phyloP scores from a whole-genome alignment of 2,888 invertebrate species.

The Eueremaeus valkanovi region DNA sequence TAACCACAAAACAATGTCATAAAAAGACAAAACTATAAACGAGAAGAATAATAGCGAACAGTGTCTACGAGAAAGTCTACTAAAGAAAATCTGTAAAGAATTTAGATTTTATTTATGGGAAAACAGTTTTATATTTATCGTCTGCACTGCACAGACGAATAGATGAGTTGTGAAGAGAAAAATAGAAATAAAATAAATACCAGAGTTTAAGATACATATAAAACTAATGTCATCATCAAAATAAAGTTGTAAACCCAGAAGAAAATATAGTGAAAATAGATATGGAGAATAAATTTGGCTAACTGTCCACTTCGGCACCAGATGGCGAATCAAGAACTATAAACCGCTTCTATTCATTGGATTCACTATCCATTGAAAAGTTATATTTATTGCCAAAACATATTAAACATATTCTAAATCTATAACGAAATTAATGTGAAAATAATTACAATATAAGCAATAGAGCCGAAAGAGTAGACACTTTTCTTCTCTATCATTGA shows the following conservation, averaged over 20 bases:
- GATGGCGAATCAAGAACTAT: background rate
- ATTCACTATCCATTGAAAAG: no score
- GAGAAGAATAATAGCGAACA: background rate
- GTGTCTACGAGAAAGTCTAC: no score
- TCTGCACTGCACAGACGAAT: background rate
- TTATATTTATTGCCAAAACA: no score
- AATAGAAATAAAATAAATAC: no score
- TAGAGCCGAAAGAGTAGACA: no score
- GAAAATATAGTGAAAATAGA: background rate
- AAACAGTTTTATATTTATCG: background rate
- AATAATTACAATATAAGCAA: no score
- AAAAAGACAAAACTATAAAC: background rate
- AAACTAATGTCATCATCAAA: background rate
- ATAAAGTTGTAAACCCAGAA: background rate
- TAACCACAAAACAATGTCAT: slow-evolving; percentile 8
- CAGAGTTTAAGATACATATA: no score
- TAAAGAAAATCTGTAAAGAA: background rate
- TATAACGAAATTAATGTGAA: no score
- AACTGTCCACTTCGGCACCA: background rate
- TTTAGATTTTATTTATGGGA: background rate
- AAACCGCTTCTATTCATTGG: no score
- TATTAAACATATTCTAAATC: no score
- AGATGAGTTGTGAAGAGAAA: no score
- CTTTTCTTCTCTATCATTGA: no score
- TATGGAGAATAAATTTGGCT: background rate